Evolutionary conservation across 2,888 invertebrate species (phyloP), one percentile per base, ranked within the genome.

Genomic region (Polylopha cassiicola): DNA sequence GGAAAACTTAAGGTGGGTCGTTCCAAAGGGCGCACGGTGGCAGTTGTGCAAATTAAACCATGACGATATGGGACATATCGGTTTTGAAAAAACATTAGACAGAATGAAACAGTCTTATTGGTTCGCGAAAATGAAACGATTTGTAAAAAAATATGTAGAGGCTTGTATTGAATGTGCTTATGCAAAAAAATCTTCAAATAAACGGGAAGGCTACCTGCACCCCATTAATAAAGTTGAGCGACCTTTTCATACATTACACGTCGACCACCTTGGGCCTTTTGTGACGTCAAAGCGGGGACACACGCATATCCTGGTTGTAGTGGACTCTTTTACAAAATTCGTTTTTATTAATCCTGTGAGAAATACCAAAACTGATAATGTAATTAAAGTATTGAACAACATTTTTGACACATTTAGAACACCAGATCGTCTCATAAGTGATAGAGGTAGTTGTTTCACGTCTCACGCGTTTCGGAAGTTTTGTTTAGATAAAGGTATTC

Each of bases 241-340:
- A 1, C 69, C 66, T 2, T 73, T 68, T 37, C 51, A 68, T 18
- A 65, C 61, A 0, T 13, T 72, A 2, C 67, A 73, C 34, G 20
- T 73, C 0, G 73, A 74, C 45, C 72, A 73, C 43, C 28, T 73
- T 2, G 67, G 69, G 1, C 69, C 67, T 2, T 73, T 69, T 38
- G 48, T 50, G n/a, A 53, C 47, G 8, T 62, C 56, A 14, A 44
- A 31, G 3, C 47, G 33, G 1, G 53, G 50, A n/a, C 65, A 70
- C 34, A 46, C 44, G 3, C 47, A 68, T 18, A 30, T 74, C 7
- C 30, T 76, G n/a, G 55, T 54, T 1, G 34, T 57, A 1, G 52
- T 74, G 1, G 24, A 24, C 7, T 2, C 13, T 3, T 24, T 24
- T 7, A 24, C 24, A 1, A 24, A 24, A 9, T 24, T 24, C 7